Percentiles rank a stretch among this genome's conserved stretches.
phyloP scores from a whole-genome alignment of 2,797 vertebrate species.

The Arctocebus calabarensis region DNA sequence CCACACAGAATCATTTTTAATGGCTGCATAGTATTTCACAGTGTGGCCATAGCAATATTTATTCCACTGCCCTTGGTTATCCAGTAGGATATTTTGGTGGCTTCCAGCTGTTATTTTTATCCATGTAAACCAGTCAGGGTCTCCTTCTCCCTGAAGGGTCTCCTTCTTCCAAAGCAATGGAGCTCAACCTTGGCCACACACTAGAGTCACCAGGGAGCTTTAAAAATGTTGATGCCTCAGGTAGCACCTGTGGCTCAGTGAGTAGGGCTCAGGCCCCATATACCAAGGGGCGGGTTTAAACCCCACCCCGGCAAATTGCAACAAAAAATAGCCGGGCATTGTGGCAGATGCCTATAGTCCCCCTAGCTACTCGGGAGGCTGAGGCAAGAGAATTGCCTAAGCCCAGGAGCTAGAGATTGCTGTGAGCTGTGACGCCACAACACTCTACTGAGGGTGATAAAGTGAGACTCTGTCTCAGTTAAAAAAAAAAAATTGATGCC shows the following conservation, averaged over 20 bases:
- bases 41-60: background rate
- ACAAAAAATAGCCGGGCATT: too few relatives aligned
- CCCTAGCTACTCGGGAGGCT: too few relatives aligned
- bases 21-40: background rate
- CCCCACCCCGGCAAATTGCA: too few relatives aligned
- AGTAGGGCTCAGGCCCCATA: too few relatives aligned
- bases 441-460: too few relatives aligned
- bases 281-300: too few relatives aligned
- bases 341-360: too few relatives aligned
- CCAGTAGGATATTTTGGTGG: background rate
- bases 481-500: background rate
- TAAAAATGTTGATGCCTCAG: background rate
- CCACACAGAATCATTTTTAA: background rate
- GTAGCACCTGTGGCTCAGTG: too few relatives aligned
- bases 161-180: background rate
- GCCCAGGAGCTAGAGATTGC: too few relatives aligned
- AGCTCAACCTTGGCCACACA: background rate
- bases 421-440: too few relatives aligned
- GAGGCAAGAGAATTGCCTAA: too few relatives aligned
- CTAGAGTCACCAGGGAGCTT: background rate
- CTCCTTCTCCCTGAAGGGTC: background rate
- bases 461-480: background rate
- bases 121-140: background rate
- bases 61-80: background rate
- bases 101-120: background rate